These are phyloP conservation scores for Drosophila ustulata DNA, from an alignment of 2,888 invertebrate genomes.

Conservation along the genomic window DNA sequence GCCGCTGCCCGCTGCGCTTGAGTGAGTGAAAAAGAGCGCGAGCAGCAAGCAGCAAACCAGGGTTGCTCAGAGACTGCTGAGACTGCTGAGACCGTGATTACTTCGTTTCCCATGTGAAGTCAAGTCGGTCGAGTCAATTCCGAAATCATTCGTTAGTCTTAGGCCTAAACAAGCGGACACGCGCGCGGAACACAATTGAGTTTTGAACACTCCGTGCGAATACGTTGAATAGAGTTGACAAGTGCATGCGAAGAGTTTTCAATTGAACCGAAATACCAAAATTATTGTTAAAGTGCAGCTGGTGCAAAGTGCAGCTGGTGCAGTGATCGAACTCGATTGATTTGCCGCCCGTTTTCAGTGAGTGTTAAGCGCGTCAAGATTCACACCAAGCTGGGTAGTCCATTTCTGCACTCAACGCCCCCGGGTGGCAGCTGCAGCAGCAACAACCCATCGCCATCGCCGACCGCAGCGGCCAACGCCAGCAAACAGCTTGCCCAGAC, in stretches of 20 bases:
- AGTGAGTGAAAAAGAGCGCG: slow-evolving; percentile 57
- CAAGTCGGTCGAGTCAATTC: slow-evolving; percentile 76
- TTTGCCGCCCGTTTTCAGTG: slow-evolving; percentile 1
- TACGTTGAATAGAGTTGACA: slow-evolving; percentile 13
- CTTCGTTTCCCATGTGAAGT: slow-evolving; percentile 47
- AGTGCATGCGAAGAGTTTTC: slow-evolving; percentile 16
- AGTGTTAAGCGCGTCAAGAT: slow-evolving; percentile 31
- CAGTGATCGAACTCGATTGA: background rate
- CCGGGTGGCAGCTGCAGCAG: slow-evolving; percentile 84
- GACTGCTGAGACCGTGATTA: slow-evolving; percentile 59
- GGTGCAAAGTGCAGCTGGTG: background rate
- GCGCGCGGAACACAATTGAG: slow-evolving; percentile 59
- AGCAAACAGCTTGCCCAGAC: slow-evolving; percentile 72
- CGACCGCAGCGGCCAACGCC: slow-evolving; percentile 46
- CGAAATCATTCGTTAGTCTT: slow-evolving; percentile 84
- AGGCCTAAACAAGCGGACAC: slow-evolving; percentile 84
- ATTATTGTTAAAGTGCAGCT: slow-evolving; percentile 1
- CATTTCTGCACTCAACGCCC: slow-evolving; percentile 82
- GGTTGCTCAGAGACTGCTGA: slow-evolving; percentile 41
- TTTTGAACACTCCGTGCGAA: slow-evolving; percentile 16
- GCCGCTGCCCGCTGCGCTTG: slow-evolving; percentile 8
- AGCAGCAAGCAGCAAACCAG: slow-evolving; percentile 26
- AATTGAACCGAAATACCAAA: background rate
- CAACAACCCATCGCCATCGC: slow-evolving; percentile 63
- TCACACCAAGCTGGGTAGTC: slow-evolving; percentile 84